Evolutionary conservation across 1,140 invertebrate genomes (phyloP), one percentile per base, ranked within the genome.

Genomic region (Neotoxoptera formosana): DNA sequence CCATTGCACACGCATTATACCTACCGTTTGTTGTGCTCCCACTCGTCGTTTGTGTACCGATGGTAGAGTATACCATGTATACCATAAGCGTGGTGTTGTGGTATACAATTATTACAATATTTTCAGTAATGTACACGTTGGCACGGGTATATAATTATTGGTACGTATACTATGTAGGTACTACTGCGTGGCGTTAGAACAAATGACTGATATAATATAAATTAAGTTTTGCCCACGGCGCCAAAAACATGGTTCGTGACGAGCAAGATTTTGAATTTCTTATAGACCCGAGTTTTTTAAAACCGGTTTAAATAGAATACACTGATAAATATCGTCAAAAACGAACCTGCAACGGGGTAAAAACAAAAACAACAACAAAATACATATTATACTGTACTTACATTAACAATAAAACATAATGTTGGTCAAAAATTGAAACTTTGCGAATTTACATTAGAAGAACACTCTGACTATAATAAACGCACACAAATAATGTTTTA

Each of bases 211-310:
- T 45, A 67, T 67, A 45, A 90, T 89, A 86, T 53, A 91, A 91
- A 67, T 45, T 36, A 60, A 91, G 25, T 47, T 91, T 47, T 36
- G 87, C 90, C 56, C 23, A 9, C 23, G 56, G 90, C 56, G 36
- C 23, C 23, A 91, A 91, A 91, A 67, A 45, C 45, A n/a, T 45
- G 6, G 90, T 67, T 91, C 90, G 90, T 91, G 53, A 91, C 90
- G 48, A 89, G 87, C n/a, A 34, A 45, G 45, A 91, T 91, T 91
- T 91, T 67, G 45, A 90, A 90, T 60, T 90, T 67, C 41, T 20
- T 45, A n/a, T 20, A 17, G 60, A 11, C 8, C 53, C 11, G 0
- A 30, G 8, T 89, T 53, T 9, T 45, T 21, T 25, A n/a, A 76
- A 91, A 91, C 90, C 90, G 25, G 90, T 91, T 91, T 47, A 30